Base-by-base conservation (phyloP, 2,888 invertebrate genomes). In the Cosmia pyralina region DNA sequence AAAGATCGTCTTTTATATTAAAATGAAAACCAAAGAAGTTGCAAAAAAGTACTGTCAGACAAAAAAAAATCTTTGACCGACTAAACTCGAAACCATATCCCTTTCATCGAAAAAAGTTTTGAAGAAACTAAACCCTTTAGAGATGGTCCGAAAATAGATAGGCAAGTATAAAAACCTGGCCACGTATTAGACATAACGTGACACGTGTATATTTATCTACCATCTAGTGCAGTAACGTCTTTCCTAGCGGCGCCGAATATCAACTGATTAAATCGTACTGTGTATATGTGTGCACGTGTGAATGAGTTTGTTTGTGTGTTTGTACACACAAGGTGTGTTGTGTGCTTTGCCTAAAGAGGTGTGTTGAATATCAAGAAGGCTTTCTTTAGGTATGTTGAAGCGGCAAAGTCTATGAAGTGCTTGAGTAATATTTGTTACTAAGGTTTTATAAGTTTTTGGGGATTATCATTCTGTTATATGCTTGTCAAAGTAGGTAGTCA, bases 231-330 rank as follows among this genome's bases (percentile, higher is more conserved):
- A 89, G 88, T 90, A 90, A 91, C 91, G 94, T 93, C 92, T 93
- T 91, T 93, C 91, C 38, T 92, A 92, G 92, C 93, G 94, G 92
- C 93, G 94, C 93, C 93, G 93, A 93, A 93, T 91, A 90, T 89
- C 79, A 84, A 84, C 79, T 73, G 86, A 90, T 90, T 86, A 84
- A 76, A 90, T 90, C 90, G 77, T 81, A 88, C 87, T 88, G 75
- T 63, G 44, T 84, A 76, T 70, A 75, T 86, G 79, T 82, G 68
- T 81, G 82, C 78, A 74, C 82, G 85, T 85, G 85, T 85, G 86
- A 85, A 85, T 86, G 82, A 86, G 79, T 83, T 85, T 79, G 59
- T 78, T 82, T 85, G 84, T 85, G 67, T 75, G 67, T 64, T 17
- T 69, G 59, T 75, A 62, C 50, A 64, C 34, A 64, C 59, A 71